phyloP scores from a whole-genome alignment of 1,140 invertebrate genomes.

The Notospermus geniculatus region DNA sequence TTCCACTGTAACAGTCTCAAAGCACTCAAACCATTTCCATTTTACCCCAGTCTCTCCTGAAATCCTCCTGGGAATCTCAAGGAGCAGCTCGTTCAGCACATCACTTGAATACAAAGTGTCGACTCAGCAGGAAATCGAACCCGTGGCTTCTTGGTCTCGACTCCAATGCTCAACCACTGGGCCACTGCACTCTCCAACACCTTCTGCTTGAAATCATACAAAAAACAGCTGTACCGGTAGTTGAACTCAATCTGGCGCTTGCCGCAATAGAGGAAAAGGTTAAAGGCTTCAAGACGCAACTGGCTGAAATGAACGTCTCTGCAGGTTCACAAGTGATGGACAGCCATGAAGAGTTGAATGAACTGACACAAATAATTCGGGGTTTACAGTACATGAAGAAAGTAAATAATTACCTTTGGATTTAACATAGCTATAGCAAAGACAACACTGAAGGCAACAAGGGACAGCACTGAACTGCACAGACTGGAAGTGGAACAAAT shows the following conservation, averaged over 20 bases:
- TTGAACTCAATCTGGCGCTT: no score
- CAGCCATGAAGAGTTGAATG: not conserved
- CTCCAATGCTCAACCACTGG: no score
- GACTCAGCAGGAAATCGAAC: no score
- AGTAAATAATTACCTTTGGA: constrained; percentile 32
- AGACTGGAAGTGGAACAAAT: constrained; percentile 28
- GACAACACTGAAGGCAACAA: constrained; percentile 34
- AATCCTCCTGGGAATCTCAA: constrained; percentile 30
- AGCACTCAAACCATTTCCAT: no score
- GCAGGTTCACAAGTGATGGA: no score
- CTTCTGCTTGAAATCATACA: not conserved
- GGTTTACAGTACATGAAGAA: not conserved
- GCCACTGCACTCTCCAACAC: not conserved
- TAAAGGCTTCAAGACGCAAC: no score
- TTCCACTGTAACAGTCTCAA: no score
- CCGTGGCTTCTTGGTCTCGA: no score
- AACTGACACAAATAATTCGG: not conserved
- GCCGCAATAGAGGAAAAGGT: no score
- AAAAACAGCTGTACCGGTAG: not conserved
- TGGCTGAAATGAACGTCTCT: no score
- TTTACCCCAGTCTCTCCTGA: no score
- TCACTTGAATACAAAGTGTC: not conserved
- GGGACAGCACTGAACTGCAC: constrained; percentile 27
- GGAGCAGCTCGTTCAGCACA: not conserved
- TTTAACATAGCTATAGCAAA: constrained; percentile 42